phyloP scores from a whole-genome alignment of 2,888 invertebrate species.

The Torymus texanus region DNA sequence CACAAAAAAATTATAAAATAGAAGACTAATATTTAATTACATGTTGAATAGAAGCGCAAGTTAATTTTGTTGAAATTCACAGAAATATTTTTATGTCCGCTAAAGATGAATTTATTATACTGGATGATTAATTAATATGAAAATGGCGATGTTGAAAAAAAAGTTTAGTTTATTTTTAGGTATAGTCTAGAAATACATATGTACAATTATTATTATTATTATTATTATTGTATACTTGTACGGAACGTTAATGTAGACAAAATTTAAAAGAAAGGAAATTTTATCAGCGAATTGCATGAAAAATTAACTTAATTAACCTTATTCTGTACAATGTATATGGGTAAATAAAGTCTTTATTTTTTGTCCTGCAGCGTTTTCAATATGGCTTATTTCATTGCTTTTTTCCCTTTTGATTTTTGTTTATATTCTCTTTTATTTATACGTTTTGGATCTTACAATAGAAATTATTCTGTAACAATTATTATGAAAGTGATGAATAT shows the following conservation, averaged over 20 bases:
- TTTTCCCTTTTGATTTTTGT: neutral
- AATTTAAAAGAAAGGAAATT: slow-evolving; percentile 47
- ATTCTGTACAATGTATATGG: slow-evolving; percentile 71
- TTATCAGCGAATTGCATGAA: slow-evolving; percentile 50
- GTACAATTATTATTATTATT: slow-evolving; percentile 42
- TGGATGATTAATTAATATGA: slow-evolving; percentile 35
- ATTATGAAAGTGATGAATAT: too few relatives aligned
- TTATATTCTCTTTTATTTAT: too few relatives aligned
- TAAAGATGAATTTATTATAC: slow-evolving; percentile 27
- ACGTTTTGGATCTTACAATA: too few relatives aligned
- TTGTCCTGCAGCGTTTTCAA: slow-evolving; percentile 71
- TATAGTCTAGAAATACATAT: slow-evolving; percentile 43
- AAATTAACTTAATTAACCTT: slow-evolving; percentile 68
- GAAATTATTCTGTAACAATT: too few relatives aligned
- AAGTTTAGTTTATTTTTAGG: slow-evolving; percentile 38
- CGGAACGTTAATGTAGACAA: slow-evolving; percentile 41
- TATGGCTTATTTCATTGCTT: slow-evolving; percentile 26
- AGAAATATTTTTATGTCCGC: slow-evolving; percentile 51
- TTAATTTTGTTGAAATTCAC: slow-evolving; percentile 7
- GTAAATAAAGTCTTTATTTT: slow-evolving; percentile 71
- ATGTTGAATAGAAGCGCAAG: slow-evolving; percentile 16
- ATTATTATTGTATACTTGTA: slow-evolving; percentile 38
- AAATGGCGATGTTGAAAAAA: neutral
- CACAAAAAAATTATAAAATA: too few relatives aligned
- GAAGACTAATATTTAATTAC: too few relatives aligned